These are phyloP conservation scores for Sepioteuthis lessoniana DNA, from an alignment of 2,888 invertebrate species.

Conservation along the genomic window DNA sequence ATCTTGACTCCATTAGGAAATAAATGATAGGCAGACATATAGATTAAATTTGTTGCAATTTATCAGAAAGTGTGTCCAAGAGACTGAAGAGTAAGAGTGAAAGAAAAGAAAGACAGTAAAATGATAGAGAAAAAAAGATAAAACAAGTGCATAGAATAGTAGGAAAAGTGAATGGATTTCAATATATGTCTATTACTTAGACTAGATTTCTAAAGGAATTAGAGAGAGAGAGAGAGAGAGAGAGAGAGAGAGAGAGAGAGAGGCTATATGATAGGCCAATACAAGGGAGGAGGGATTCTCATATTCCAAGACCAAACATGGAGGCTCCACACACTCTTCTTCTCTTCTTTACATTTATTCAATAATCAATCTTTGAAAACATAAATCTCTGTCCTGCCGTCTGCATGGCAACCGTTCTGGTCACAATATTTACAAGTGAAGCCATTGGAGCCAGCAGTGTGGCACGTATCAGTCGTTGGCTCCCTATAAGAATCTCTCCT, in stretches of 20 bases:
- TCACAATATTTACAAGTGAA: slow-evolving; percentile 33
- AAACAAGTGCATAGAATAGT: not conserved
- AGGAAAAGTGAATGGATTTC: not conserved
- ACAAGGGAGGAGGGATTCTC: not conserved
- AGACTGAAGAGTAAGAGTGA: too few relatives aligned
- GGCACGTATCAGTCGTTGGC: slow-evolving; percentile 20
- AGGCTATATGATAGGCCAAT: not conserved
- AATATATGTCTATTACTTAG: not conserved
- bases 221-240: not conserved
- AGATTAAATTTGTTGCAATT: too few relatives aligned
- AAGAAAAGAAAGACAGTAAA: too few relatives aligned
- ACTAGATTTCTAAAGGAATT: not conserved
- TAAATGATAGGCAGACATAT: too few relatives aligned
- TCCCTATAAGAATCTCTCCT: slow-evolving; percentile 23
- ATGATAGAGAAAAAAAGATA: not conserved
- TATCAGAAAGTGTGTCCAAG: too few relatives aligned
- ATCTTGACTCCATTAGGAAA: too few relatives aligned
- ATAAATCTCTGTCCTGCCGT: slow-evolving; percentile 33
- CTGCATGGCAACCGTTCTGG: slow-evolving; percentile 33
- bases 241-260: not conserved
- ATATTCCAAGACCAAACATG: not conserved
- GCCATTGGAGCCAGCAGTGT: slow-evolving; percentile 33
- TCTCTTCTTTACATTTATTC: not conserved
- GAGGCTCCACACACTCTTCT: not conserved
- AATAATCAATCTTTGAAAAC: slow-evolving; percentile 33